Evolutionary conservation across 2,888 invertebrate genomes (phyloP), one percentile per base, ranked within the genome.

Genomic region (Tinea semifulvella): DNA sequence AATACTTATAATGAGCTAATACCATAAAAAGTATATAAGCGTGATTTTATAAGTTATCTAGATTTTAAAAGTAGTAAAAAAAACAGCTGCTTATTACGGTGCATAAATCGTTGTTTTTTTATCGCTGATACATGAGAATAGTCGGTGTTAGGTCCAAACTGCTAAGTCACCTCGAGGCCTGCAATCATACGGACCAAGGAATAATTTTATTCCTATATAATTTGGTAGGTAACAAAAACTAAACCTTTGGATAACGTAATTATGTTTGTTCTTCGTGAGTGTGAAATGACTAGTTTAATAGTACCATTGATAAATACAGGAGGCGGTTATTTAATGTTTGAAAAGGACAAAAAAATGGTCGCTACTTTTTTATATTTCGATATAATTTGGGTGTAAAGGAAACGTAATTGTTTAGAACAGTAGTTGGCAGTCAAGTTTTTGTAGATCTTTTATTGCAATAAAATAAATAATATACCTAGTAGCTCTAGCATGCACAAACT

Each of bases 251-350:
- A 73, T 72, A 69, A 73, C 71, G 66, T 76, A 79, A 79, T 79
- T 79, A 76, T 74, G 67, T 68, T 61, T 74, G 69, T 72, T 72
- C 64, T 68, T 64, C 59, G 60, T 55, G 61, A 65, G 68, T 70
- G 71, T 70, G 70, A 77, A 75, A 76, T 72, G 63, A 72, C 68
- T 69, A 73, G 74, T 73, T 74, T 69, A 74, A 74, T 74, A 68
- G 60, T 57, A 52, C 47, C 42, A 44, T 43, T 39, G 39, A 39
- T 22, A 40, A 35, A 47, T 31, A 43, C 31, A 28, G 10, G 18
- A 14, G 17, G 18, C 36, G 17, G 18, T 35, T 2, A 36, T 18
- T 36, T 14, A 3, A 17, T 36, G 14, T 16, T n/a, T n/a, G 36
- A n/a, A n/a, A 36, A 36, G n/a, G 14, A 14, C 13, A 31, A 31